phyloP scores from a whole-genome alignment of 1,140 invertebrate species.

The Acromyrmex heyeri region DNA sequence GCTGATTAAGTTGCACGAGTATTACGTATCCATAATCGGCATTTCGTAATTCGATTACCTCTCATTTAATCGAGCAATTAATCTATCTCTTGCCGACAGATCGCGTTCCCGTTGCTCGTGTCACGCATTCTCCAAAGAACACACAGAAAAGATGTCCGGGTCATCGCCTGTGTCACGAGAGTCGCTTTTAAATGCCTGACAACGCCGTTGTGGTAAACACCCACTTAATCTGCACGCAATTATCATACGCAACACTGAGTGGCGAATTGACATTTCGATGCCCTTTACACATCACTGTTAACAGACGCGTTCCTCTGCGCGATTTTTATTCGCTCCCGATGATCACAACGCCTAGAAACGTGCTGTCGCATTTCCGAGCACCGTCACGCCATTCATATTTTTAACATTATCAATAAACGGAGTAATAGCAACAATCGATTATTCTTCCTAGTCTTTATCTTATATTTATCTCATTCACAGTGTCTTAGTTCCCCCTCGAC shows the following conservation, averaged over 20 bases:
- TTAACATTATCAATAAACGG: constrained; percentile 29
- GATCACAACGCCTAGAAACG: neutral
- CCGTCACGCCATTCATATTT: constrained; percentile 14
- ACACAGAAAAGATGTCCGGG: constrained; percentile 34
- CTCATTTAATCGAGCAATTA: constrained; percentile 36
- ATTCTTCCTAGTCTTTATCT: neutral
- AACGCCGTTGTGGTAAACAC: constrained; percentile 9
- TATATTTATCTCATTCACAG: constrained; percentile 17
- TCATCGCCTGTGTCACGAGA: neutral
- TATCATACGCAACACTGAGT: constrained; percentile 45
- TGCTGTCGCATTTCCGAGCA: neutral
- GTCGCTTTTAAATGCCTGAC: constrained; percentile 17
- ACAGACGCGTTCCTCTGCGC: constrained; percentile 4
- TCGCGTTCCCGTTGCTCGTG: neutral
- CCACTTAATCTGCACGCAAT: constrained; percentile 51
- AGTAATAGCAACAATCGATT: constrained; percentile 20
- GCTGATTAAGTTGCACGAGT: constrained; percentile 29
- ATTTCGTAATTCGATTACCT: constrained; percentile 18
- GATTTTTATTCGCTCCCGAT: constrained; percentile 8
- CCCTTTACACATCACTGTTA: constrained; percentile 48
- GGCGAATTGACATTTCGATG: constrained; percentile 59
- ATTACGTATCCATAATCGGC: constrained; percentile 30
- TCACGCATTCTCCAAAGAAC: neutral
- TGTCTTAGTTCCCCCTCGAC: neutral
- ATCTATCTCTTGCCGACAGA: constrained; percentile 16